These are phyloP conservation scores for Crocidura indochinensis DNA, from an alignment of 2,797 vertebrate genomes.

Conservation along the genomic window DNA sequence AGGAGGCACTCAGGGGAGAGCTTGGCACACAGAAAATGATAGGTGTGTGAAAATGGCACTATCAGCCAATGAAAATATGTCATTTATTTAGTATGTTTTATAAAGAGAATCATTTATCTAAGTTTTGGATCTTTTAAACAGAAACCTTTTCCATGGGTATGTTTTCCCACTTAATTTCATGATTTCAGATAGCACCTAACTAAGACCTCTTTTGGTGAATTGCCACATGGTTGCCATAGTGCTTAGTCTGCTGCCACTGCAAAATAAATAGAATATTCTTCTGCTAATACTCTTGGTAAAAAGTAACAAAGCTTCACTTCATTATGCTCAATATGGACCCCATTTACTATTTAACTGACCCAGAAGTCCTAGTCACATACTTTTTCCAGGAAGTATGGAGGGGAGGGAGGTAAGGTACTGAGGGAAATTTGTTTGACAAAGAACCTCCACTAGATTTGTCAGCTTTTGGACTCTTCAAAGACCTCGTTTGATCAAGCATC, in stretches of 20 bases:
- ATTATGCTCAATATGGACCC: slow-evolving; percentile 68
- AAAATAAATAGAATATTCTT: slow-evolving; percentile 82
- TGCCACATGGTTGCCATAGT: slow-evolving; percentile 80
- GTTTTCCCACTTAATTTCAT: slow-evolving; percentile 83
- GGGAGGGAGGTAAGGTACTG: neutral
- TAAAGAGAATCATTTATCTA: slow-evolving; percentile 79
- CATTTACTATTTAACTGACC: slow-evolving; percentile 67
- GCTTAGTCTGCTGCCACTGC: slow-evolving; percentile 81
- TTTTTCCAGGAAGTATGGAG: neutral
- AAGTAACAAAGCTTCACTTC: slow-evolving; percentile 79
- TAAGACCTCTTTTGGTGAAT: slow-evolving; percentile 81
- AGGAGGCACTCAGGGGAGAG: slow-evolving; percentile 24
- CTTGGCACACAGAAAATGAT: slow-evolving; percentile 69
- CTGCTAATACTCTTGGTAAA: slow-evolving; percentile 74
- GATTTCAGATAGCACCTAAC: slow-evolving; percentile 84
- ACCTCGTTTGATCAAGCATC: slow-evolving; percentile 24
- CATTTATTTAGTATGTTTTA: slow-evolving; percentile 70
- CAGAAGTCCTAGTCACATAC: neutral
- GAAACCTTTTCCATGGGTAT: slow-evolving; percentile 74
- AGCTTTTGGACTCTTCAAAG: slow-evolving; percentile 3
- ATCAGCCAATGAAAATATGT: slow-evolving; percentile 75
- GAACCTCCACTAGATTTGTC: neutral
- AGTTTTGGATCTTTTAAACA: slow-evolving; percentile 78
- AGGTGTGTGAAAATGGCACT: slow-evolving; percentile 33
- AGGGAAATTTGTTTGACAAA: neutral